Evolutionary conservation across 2,113 vertebrate genomes (phyloP), one percentile per base, ranked within the genome.

Genomic region (Elephantulus edwardii): DNA sequence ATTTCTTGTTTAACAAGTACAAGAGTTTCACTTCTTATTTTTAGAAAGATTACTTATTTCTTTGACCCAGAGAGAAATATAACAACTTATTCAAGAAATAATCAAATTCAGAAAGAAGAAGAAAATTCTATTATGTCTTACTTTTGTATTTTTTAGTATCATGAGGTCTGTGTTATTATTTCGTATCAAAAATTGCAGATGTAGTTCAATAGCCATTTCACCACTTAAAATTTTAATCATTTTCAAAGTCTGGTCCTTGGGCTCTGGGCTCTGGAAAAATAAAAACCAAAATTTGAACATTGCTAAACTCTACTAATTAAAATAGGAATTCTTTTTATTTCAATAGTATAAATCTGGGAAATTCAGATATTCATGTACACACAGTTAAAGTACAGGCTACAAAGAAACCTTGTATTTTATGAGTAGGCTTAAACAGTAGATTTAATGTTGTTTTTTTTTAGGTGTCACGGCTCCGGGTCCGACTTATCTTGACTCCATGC

Each of bases 71-170:
- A 91, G 78, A 70, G 84, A 91, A 68, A 89, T 46, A 62, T 19
- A 91, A 82, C 13, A 62, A 92, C 92, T 56, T 44, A 76, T 64
- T 86, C 74, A 82, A 88, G n/a, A 62, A 72, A 62, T 46, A 83
- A 66, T 22, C 17, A 83, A 56, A 68, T 28, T 79, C 20, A 60
- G 70, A 13, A 75, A 92, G 26, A 84, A 90, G 56, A 87, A 96
- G 90, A 86, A 54, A 66, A 6, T 35, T 83, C 16, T 46, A 17
- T 42, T 93, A 92, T 66, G 58, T 93, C 96, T 95, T 97, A 99
- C 99, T 98, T 99, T 99, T 97, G 99, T 99, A 96, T 99, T 99
- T 98, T 99, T 99, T 85, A 99, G 98, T 95, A 99, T 99, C 99
- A 99, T 99, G 92, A 99, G 98, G 96, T 99, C 99, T 96, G 99